Base-by-base conservation (phyloP, 2,888 invertebrate species). In the Hofmannophila pseudospretella region DNA sequence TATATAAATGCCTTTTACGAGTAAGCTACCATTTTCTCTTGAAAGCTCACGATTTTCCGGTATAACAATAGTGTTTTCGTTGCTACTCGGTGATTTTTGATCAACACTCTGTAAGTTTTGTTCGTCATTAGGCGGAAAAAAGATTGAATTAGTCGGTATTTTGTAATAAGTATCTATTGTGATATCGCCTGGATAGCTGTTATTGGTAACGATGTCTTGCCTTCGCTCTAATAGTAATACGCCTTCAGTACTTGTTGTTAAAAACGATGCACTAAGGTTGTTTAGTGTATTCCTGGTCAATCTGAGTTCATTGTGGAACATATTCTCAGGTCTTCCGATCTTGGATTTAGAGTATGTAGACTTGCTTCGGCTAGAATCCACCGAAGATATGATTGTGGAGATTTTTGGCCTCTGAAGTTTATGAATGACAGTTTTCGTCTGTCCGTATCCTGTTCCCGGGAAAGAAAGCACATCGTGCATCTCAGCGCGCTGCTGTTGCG, bases 371-470 rank as follows among this genome's bases (percentile, higher is more conserved):
- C 41, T 47, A 0, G 59, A 28, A 9, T 78, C 70, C 1, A 67
- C 39, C 8, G 68, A 51, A 0, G 73, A 61, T n/a, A 72, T 34
- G 7, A 73, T 58, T 1, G 71, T 67, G 2, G 79, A 64, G 9
- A 68, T 55, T 49, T 72, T 76, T 0, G 74, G 68, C 4, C 65
- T 58, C 31, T 67, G 67, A 34, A 58, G 46, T 50, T 60, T 72
- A 26, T 72, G 68, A 11, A 63, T 50, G 10, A 65, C 42, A 28
- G 63, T 55, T 32, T 70, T 76, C 2, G 60, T 48, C 49, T 72
- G 66, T 10, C 62, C 38, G 28, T 57, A 49, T 4, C 63, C 62
- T 3, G 68, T 49, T 4, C 62, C 60, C 3, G 69, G 63, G 28
- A 63, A 54, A 30, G 65, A 45, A 9, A 62, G 45, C 0, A 42